Conservation (phyloP, 1,140 invertebrate genomes). For the Drosophila quadrilineata region DNA sequence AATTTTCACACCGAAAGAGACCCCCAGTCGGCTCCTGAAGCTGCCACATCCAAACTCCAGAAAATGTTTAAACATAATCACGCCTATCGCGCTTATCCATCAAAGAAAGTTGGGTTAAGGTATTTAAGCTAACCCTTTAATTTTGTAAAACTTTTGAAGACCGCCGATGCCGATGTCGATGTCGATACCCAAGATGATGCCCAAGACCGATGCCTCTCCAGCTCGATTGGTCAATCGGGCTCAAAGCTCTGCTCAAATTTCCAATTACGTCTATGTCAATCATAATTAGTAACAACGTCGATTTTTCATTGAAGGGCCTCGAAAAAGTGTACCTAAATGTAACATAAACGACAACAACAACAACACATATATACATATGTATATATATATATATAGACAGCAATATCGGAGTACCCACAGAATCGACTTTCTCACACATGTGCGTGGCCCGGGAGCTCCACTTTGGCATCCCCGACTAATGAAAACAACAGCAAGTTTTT, state of each 20-base stretch:
- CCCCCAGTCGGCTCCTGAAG: slow-evolving; percentile 15
- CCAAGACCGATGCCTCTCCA: slow-evolving; percentile 18
- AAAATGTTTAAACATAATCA: slow-evolving; percentile 11
- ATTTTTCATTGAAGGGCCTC: slow-evolving; percentile 75
- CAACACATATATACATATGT: too few species aligned
- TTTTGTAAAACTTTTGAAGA: slow-evolving; percentile 79
- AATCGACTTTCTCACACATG: slow-evolving; percentile 70
- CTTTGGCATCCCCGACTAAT: not conserved
- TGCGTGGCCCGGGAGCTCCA: slow-evolving; percentile 61
- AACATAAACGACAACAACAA: slow-evolving; percentile 41
- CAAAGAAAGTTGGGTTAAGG: slow-evolving; percentile 68
- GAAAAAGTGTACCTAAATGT: slow-evolving; percentile 49
- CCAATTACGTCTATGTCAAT: slow-evolving; percentile 81
- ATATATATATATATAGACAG: not conserved
- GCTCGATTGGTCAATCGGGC: slow-evolving; percentile 36
- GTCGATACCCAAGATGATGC: slow-evolving; percentile 16
- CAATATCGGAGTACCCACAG: slow-evolving; percentile 20
- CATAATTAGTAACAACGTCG: slow-evolving; percentile 81
- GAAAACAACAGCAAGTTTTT: slow-evolving; percentile 37
- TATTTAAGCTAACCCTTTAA: slow-evolving; percentile 72
- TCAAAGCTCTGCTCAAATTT: slow-evolving; percentile 76
- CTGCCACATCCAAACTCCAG: slow-evolving; percentile 21
- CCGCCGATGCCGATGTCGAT: slow-evolving; percentile 43
- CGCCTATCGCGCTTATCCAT: slow-evolving; percentile 65
- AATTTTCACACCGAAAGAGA: slow-evolving; percentile 54